These are phyloP conservation scores for Thunnus thynnus DNA, from an alignment of 2,113 vertebrate genomes.

Conservation along the genomic window DNA sequence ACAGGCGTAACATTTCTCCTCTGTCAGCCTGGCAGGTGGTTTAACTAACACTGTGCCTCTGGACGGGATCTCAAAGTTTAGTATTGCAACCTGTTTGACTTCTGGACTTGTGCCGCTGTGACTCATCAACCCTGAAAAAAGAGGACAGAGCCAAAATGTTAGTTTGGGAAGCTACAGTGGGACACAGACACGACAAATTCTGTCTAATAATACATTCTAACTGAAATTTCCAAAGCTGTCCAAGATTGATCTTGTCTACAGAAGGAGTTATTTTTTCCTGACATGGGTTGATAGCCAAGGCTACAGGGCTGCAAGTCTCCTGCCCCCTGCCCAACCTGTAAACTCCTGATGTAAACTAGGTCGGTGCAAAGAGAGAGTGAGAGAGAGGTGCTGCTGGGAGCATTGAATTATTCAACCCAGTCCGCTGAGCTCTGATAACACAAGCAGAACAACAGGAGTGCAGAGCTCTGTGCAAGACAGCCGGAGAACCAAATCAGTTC, in stretches of 20 bases:
- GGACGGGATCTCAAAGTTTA: constrained; percentile 42
- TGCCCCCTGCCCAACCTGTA: constrained; percentile 54
- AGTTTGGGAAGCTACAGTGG: not conserved
- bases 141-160: not conserved
- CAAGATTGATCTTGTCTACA: constrained; percentile 10
- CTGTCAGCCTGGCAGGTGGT: constrained; percentile 55
- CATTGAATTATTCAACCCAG: constrained; percentile 79
- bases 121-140: constrained; percentile 11
- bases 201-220: constrained; percentile 3
- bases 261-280: constrained; percentile 5
- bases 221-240: constrained; percentile 14
- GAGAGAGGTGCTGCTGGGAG: constrained; percentile 65
- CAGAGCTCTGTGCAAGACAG: constrained; percentile 47
- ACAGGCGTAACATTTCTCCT: constrained; percentile 60
- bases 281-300: constrained; percentile 31
- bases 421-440: constrained; percentile 71
- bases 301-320: constrained; percentile 29
- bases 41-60: constrained; percentile 50
- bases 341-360: constrained; percentile 72
- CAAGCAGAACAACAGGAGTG: constrained; percentile 72
- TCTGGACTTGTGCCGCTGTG: constrained; percentile 3
- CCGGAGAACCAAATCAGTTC: constrained; percentile 30
- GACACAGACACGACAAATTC: not conserved
- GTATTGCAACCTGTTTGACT: constrained; percentile 39
- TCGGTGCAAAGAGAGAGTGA: constrained; percentile 48